A percentile compares a stretch with the other conserved stretches of the same genome.
phyloP scores from a whole-genome alignment of 2,113 vertebrate species.

The Callorhinus ursinus region DNA sequence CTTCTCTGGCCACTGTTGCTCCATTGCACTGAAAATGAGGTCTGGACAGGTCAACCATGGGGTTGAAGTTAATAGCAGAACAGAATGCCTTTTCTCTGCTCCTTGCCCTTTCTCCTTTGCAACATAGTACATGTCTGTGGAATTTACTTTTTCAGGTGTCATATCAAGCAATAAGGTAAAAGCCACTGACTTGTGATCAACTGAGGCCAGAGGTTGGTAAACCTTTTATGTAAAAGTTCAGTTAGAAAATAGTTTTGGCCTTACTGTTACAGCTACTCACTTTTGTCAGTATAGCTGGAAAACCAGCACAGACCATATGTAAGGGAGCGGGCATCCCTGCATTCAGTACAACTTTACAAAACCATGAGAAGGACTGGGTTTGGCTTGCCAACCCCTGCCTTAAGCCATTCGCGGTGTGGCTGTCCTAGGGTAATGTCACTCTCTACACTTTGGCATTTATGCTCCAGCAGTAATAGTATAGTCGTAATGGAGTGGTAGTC shows the following conservation, averaged over 20 bases:
- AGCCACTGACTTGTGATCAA: not conserved
- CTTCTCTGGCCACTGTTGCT: not conserved
- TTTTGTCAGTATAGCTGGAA: not conserved
- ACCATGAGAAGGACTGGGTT: not conserved
- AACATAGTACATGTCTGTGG: not conserved
- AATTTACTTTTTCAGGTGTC: not conserved
- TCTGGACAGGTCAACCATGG: not conserved
- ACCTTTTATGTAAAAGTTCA: not conserved
- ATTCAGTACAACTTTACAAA: not conserved
- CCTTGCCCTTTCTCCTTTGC: not conserved
- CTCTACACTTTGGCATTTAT: not conserved
- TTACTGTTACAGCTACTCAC: not conserved
- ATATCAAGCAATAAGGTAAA: slow-evolving; percentile 14
- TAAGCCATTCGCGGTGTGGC: not conserved
- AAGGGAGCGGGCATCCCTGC: not conserved
- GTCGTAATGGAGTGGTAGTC: not conserved
- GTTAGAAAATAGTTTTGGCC: not conserved
- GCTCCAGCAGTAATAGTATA: not conserved
- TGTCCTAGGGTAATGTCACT: not conserved
- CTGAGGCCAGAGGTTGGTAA: not conserved
- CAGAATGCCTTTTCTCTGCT: not conserved
- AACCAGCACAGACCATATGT: not conserved
- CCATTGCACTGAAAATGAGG: not conserved
- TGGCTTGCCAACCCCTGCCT: not conserved
- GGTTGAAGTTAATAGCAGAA: not conserved